Evolutionary conservation across 2,888 invertebrate genomes (phyloP), one percentile per base, ranked within the genome.

Genomic region (Tethea ocularis): DNA sequence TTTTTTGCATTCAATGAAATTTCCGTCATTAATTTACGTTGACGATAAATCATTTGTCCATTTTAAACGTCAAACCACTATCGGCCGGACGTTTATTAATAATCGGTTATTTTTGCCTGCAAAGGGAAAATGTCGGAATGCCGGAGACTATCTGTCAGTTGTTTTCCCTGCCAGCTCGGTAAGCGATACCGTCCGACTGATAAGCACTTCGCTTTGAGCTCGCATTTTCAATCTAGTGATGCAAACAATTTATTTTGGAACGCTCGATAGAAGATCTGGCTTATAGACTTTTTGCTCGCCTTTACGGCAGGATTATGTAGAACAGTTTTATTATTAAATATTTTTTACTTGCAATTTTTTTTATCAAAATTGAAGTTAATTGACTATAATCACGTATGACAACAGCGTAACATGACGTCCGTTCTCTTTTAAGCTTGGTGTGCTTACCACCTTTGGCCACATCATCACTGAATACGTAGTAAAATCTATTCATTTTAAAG

Each of bases 21-120:
- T 66, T 58, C 61, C 57, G 57, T 61, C 66, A 69, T 70, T 68
- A 68, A 71, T 71, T 68, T 63, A 59, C 57, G 36, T 53, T 55
- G 54, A 36, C 57, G 51, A 72, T 71, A 69, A 69, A 74, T 74
- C 65, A 67, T 58, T 62, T 57, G 55, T 63, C 60, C 61, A 57
- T 67, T 62, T 66, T 60, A 60, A 69, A 61, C 56, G 61, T 63
- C 57, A 58, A 52, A 58, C 64, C 62, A 68, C 63, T 62, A 61
- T 59, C 55, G 55, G 61, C 57, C 55, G 56, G 60, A 41, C 57
- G 55, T 67, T 71, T 69, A 71, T 69, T 68, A 71, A 68, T 68
- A 71, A 46, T 68, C 62, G 59, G 63, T 63, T 59, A 62, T 67
- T 60, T 57, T 54, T 36, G 51, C 53, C 46, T 17, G 62, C 68